Conservation (phyloP, 2,888 invertebrate genomes). For the Amaurobius ferox region DNA sequence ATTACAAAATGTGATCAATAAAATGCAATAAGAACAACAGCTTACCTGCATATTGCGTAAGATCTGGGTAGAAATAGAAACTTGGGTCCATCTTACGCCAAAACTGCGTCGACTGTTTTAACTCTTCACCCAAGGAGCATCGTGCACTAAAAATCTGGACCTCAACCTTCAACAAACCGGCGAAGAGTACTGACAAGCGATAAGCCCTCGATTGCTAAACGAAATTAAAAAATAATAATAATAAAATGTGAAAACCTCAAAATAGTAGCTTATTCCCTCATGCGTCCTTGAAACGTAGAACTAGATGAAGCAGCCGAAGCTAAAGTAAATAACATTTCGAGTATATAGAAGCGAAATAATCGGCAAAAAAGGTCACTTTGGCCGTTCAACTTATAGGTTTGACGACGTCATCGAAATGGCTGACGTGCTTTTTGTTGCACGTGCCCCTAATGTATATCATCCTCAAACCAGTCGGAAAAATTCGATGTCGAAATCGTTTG, state of each 20-base stretch:
- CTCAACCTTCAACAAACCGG: neutral
- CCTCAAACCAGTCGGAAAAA: neutral
- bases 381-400: constrained; percentile 53
- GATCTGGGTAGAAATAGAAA: constrained; percentile 33
- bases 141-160: neutral
- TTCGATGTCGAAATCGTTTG: neutral
- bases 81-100: constrained; percentile 28
- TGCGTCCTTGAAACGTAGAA: constrained; percentile 36
- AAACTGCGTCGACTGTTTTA: neutral
- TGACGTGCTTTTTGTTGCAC: constrained; percentile 40
- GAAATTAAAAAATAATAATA: constrained; percentile 30
- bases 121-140: neutral
- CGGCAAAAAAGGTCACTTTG: constrained; percentile 62
- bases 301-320: constrained; percentile 42
- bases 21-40: no score
- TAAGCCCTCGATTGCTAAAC: constrained; percentile 25
- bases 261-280: constrained; percentile 15
- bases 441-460: constrained; percentile 5
- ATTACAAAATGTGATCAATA: no score
- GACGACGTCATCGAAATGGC: constrained; percentile 40
- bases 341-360: constrained; percentile 49
- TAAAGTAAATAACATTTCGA: constrained; percentile 60
- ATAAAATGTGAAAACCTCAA: constrained; percentile 25
- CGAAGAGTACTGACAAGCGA: constrained; percentile 12
- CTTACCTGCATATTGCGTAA: constrained; percentile 13